phyloP scores from a whole-genome alignment of 2,888 invertebrate genomes.

The Hofmannophila pseudospretella region DNA sequence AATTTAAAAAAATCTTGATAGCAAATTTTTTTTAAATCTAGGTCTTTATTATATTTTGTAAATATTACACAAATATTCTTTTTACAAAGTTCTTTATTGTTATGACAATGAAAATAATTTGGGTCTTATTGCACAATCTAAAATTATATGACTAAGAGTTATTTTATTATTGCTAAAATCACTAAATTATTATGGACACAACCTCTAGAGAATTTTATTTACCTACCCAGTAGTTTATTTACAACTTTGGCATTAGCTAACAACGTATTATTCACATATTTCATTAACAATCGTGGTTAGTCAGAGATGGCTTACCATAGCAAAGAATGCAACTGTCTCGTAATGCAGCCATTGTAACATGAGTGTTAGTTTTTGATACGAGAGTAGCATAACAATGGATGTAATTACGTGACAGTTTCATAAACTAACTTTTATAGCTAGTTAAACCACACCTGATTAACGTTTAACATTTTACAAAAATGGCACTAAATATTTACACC shows the following conservation, averaged over 20 bases:
- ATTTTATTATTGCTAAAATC: neutral
- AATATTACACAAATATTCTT: too few species aligned
- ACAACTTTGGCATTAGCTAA: slow-evolving; percentile 74
- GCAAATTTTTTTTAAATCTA: too few species aligned
- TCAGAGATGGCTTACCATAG: neutral
- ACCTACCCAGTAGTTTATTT: slow-evolving; percentile 42
- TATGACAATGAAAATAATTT: neutral
- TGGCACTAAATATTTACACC: slow-evolving; percentile 61
- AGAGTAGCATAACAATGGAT: too few species aligned
- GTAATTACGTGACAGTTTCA: too few species aligned
- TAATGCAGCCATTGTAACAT: too few species aligned
- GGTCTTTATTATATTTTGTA: too few species aligned
- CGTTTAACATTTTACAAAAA: slow-evolving; percentile 36
- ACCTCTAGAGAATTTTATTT: slow-evolving; percentile 42
- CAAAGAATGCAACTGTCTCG: too few species aligned
- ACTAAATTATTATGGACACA: slow-evolving; percentile 34
- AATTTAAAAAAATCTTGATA: too few species aligned
- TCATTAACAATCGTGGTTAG: too few species aligned
- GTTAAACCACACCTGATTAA: neutral
- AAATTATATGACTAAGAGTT: slow-evolving; percentile 19
- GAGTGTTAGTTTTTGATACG: too few species aligned
- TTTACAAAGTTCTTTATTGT: too few species aligned
- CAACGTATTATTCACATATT: slow-evolving; percentile 8
- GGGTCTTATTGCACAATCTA: slow-evolving; percentile 28
- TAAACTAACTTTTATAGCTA: too few species aligned